Conservation (phyloP, 2,888 invertebrate species). For the Hedya salicella region DNA sequence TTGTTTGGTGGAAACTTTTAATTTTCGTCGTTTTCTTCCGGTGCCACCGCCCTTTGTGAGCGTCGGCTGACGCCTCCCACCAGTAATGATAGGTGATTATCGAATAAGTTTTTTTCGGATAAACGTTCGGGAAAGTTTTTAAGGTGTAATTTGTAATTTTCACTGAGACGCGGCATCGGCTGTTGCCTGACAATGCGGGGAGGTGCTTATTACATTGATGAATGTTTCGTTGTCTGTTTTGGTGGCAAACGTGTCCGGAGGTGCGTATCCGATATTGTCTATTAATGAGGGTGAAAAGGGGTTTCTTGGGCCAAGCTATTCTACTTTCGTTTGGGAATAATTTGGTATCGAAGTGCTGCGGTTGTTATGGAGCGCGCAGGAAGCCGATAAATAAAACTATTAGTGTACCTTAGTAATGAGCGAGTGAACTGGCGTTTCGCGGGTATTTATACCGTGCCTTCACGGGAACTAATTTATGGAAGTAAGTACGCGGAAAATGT, state of each 20-base stretch:
- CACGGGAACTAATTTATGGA: slow-evolving; percentile 83
- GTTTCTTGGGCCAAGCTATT: slow-evolving; percentile 40
- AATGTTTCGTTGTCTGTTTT: slow-evolving; percentile 61
- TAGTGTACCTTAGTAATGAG: slow-evolving; percentile 74
- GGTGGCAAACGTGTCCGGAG: slow-evolving; percentile 36
- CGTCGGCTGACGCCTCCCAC: slow-evolving; percentile 71
- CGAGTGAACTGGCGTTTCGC: slow-evolving; percentile 73
- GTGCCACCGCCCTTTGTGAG: slow-evolving; percentile 73
- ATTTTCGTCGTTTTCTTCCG: slow-evolving; percentile 79
- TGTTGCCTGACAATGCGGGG: slow-evolving; percentile 61
- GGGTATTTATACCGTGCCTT: slow-evolving; percentile 82
- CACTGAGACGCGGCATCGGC: slow-evolving; percentile 59
- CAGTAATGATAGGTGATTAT: slow-evolving; percentile 81
- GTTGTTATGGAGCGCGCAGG: slow-evolving; percentile 67
- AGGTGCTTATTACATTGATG: slow-evolving; percentile 74
- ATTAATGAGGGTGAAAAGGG: slow-evolving; percentile 40
- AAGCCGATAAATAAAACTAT: slow-evolving; percentile 80
- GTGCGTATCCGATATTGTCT: slow-evolving; percentile 45
- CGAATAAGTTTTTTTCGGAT: slow-evolving; percentile 71
- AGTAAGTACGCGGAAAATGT: slow-evolving; percentile 84
- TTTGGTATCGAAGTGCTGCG: slow-evolving; percentile 47
- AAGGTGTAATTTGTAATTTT: slow-evolving; percentile 77
- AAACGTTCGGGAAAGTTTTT: slow-evolving; percentile 73
- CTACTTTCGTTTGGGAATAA: slow-evolving; percentile 29
- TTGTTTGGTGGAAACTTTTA: slow-evolving; percentile 83